Evolutionary conservation across 2,888 invertebrate genomes (phyloP).

Genomic region (Andricus quercusramuli): DNA sequence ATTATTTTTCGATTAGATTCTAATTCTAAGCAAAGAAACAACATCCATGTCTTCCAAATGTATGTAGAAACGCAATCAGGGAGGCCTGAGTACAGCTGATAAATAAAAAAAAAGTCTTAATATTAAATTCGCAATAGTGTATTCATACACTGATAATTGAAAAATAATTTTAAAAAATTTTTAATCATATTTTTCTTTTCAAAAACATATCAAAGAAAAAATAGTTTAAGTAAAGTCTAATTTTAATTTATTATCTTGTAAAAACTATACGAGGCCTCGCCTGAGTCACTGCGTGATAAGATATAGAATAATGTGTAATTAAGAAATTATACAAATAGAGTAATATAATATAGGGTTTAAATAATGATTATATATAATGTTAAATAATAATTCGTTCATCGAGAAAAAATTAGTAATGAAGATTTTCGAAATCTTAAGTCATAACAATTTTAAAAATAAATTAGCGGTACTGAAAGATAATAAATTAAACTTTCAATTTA

Average conservation of each 20-base stretch:
- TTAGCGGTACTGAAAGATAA: background rate
- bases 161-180: too few species aligned
- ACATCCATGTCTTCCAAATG: constrained; percentile 74
- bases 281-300: background rate
- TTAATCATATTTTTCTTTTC: too few species aligned
- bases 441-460: background rate
- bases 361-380: background rate
- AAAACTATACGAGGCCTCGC: background rate
- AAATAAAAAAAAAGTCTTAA: background rate
- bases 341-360: too few species aligned
- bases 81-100: background rate
- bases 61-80: background rate
- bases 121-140: too few species aligned
- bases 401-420: background rate
- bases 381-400: background rate
- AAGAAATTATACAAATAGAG: background rate
- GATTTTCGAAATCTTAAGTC: background rate
- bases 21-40: constrained; percentile 56
- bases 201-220: too few species aligned
- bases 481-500: background rate
- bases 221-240: too few species aligned
- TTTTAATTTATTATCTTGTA: too few species aligned
- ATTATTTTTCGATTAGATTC: constrained; percentile 16
- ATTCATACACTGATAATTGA: too few species aligned
- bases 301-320: background rate